A percentile compares a stretch with the other conserved stretches of the same genome.
phyloP scores from a whole-genome alignment of 2,888 invertebrate species.

The Tenthredo mesomela region DNA sequence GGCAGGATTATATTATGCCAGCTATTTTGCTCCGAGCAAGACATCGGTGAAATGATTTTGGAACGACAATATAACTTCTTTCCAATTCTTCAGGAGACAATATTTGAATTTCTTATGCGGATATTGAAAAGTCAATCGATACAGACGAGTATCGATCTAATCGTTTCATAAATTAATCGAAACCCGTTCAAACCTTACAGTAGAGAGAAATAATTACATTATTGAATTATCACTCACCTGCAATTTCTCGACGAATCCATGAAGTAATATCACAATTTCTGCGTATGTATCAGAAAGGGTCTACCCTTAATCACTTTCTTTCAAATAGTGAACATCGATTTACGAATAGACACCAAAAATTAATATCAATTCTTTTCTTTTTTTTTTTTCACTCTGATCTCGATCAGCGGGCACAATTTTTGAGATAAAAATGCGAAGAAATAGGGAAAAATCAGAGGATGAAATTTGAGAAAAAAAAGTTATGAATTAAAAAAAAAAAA shows the following conservation, averaged over 20 bases:
- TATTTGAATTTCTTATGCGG: neutral
- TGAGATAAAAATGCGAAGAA: neutral
- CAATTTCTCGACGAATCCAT: neutral
- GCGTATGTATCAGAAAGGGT: neutral
- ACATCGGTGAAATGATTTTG: neutral
- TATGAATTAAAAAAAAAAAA: slow-evolving; percentile 16
- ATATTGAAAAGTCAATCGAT: neutral
- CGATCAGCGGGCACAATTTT: neutral
- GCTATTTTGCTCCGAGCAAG: neutral
- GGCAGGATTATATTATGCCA: neutral
- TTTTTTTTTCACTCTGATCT: neutral
- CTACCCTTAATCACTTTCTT: neutral
- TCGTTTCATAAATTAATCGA: slow-evolving; percentile 2
- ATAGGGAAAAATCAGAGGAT: neutral
- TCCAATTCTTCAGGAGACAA: neutral
- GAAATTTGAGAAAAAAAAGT: slow-evolving; percentile 1
- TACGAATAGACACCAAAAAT: neutral
- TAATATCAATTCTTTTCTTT: neutral
- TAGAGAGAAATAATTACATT: neutral
- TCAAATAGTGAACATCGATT: neutral
- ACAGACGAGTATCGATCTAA: neutral
- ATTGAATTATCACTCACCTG: neutral
- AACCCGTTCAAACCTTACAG: neutral
- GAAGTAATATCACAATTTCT: neutral
- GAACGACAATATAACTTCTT: neutral